phyloP scores from a whole-genome alignment of 2,113 vertebrate genomes.

The Geococcyx californianus region DNA sequence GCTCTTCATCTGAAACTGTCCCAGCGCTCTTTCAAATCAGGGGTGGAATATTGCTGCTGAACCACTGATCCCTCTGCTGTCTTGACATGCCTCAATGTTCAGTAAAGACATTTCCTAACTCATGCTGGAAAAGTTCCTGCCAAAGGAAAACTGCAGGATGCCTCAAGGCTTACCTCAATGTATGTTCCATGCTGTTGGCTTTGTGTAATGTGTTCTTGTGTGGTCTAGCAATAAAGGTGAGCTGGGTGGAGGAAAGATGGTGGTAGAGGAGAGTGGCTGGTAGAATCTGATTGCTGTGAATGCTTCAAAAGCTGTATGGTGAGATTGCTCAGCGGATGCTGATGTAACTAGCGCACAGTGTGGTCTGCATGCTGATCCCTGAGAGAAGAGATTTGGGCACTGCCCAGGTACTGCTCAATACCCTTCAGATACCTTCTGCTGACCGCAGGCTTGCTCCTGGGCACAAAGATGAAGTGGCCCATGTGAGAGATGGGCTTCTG shows the following conservation, averaged over 20 bases:
- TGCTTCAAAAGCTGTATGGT: neutral
- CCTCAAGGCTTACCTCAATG: neutral
- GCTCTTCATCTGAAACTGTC: neutral
- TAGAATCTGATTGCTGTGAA: neutral
- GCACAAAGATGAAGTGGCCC: neutral
- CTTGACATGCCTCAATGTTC: neutral
- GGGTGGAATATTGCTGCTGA: neutral
- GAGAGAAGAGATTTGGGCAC: neutral
- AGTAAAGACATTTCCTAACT: conserved; percentile 1
- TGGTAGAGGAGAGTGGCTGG: neutral
- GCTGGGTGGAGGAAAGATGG: neutral
- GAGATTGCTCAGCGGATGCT: neutral
- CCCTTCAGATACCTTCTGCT: neutral
- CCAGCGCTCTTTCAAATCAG: neutral
- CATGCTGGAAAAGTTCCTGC: neutral
- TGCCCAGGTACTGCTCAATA: neutral
- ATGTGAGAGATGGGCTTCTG: neutral
- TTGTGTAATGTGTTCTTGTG: neutral
- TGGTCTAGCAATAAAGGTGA: neutral
- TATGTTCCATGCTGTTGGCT: neutral
- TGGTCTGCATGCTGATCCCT: neutral
- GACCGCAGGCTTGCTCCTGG: neutral
- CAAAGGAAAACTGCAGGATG: neutral
- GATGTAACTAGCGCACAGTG: accelerated
- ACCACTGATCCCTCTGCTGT: neutral